Conservation (phyloP, 2,113 vertebrate genomes). For the Thinocorus orbignyianus region DNA sequence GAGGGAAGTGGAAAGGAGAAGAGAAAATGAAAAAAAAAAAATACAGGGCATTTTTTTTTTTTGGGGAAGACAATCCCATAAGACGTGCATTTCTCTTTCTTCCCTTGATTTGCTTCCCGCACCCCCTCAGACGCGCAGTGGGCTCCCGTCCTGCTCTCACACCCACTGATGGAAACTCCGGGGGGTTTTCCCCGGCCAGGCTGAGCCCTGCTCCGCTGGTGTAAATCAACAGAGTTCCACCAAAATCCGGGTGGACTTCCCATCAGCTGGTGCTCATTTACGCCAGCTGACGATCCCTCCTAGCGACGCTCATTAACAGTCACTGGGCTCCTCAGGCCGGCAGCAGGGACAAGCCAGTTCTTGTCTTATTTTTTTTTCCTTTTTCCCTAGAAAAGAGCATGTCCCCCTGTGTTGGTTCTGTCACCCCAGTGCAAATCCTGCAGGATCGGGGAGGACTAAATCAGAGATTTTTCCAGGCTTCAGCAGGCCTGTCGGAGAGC, state of each 20-base stretch:
- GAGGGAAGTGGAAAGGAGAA: neutral
- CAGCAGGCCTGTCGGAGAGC: neutral
- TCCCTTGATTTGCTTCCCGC: neutral
- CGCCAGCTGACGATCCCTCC: neutral
- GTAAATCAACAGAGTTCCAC: neutral
- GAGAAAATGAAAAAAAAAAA: neutral
- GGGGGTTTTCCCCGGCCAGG: neutral
- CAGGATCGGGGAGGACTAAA: neutral
- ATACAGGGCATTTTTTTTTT: too few relatives aligned
- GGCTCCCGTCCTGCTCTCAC: neutral
- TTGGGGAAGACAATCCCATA: neutral
- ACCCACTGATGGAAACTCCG: neutral
- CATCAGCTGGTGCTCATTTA: neutral
- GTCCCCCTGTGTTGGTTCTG: neutral
- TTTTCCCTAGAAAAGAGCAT: neutral
- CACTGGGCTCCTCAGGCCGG: neutral
- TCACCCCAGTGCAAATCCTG: neutral
- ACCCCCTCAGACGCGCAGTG: neutral
- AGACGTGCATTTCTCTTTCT: neutral
- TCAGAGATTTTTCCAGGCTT: neutral
- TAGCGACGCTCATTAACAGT: neutral
- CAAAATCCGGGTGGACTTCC: accelerated
- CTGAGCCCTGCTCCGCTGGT: neutral
- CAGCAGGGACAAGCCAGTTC: neutral
- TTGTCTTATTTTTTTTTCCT: neutral